Evolutionary conservation across 2,888 invertebrate genomes (phyloP).

Genomic region (Iphiclides podalirius): DNA sequence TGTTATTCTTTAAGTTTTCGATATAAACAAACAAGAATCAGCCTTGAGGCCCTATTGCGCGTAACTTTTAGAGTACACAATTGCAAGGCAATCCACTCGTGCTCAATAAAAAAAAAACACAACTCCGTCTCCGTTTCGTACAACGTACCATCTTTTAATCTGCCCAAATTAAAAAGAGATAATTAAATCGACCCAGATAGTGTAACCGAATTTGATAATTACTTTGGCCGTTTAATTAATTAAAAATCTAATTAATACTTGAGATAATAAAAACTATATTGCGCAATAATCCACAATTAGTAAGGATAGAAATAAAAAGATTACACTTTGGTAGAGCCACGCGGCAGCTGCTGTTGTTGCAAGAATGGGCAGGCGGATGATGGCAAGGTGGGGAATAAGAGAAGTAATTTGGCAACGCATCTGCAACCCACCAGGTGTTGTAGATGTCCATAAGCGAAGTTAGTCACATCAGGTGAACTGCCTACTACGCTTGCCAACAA

Average conservation of each 20-base stretch:
- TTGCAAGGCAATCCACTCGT: constrained; percentile 10
- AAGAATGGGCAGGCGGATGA: no score
- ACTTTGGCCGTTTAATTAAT: not conserved
- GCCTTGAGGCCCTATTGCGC: constrained; percentile 19
- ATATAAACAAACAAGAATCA: constrained; percentile 8
- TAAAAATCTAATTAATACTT: not conserved
- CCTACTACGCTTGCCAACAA: no score
- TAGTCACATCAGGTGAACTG: no score
- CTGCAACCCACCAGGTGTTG: no score
- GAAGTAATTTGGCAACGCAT: no score
- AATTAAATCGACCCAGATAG: constrained; percentile 1
- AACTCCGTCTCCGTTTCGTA: not conserved
- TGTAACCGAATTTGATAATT: not conserved
- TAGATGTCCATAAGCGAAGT: no score
- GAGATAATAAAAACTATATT: not conserved
- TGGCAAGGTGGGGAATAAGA: no score
- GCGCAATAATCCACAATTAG: no score
- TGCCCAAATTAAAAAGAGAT: not conserved
- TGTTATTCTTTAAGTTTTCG: constrained; percentile 29
- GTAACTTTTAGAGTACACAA: constrained; percentile 3
- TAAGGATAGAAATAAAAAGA: no score
- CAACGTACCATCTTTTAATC: not conserved
- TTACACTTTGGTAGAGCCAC: no score
- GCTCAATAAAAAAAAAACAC: constrained; percentile 15
- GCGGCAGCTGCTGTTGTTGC: no score